A percentile compares a stretch with the other conserved stretches of the same genome.
phyloP scores from a whole-genome alignment of 1,140 invertebrate genomes.

The Ctenoplectra terminalis region DNA sequence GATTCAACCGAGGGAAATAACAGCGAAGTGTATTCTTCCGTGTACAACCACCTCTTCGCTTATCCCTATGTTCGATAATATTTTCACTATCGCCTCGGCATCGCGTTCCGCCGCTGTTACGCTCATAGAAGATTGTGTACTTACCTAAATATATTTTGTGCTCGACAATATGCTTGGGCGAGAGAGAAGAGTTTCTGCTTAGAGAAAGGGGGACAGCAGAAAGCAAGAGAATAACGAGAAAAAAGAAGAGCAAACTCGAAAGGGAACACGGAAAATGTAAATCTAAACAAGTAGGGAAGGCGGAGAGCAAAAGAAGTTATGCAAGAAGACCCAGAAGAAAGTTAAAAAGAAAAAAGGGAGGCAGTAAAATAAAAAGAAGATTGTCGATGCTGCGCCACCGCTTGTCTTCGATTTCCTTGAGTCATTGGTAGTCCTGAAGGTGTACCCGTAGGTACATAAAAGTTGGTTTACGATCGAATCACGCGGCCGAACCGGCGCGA shows the following conservation, averaged over 20 bases:
- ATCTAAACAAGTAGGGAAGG: background rate
- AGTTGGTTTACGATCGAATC: constrained; percentile 64
- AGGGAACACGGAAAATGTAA: too few species aligned
- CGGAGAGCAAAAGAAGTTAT: too few species aligned
- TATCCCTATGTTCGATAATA: constrained; percentile 47
- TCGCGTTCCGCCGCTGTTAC: constrained; percentile 3
- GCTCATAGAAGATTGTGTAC: background rate
- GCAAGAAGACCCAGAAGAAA: background rate
- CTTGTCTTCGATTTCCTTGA: constrained; percentile 61
- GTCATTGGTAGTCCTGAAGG: constrained; percentile 5
- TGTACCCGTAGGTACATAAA: constrained; percentile 44
- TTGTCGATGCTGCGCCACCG: background rate
- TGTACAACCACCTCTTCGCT: background rate
- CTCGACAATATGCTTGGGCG: constrained; percentile 54
- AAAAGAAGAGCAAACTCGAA: background rate
- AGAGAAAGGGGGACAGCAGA: background rate
- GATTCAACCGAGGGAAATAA: constrained; percentile 44
- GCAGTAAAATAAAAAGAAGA: constrained; percentile 9
- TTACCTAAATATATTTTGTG: constrained; percentile 58
- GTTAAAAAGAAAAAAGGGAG: background rate
- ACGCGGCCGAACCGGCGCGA: constrained; percentile 38
- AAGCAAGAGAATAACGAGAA: background rate
- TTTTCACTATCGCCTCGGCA: constrained; percentile 55
- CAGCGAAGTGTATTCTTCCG: constrained; percentile 6
- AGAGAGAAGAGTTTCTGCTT: background rate